Evolutionary conservation across 1,140 invertebrate species (phyloP), one percentile per base, ranked within the genome.

Genomic region (Hermetia illucens): DNA sequence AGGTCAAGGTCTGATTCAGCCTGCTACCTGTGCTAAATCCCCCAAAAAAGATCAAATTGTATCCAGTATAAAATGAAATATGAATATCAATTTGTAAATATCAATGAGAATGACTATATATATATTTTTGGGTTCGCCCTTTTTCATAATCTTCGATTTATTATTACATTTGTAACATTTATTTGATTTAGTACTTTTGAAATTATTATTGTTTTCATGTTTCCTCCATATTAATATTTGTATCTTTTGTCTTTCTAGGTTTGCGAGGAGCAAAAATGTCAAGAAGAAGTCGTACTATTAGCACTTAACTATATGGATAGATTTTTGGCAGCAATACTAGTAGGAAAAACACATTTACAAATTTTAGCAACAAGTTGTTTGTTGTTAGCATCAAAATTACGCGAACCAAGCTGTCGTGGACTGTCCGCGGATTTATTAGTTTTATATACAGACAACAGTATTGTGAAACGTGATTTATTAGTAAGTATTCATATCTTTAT

Each of bases 261-360:
- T 41, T 93, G 87, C 63, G 86, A 90, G 56, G 87, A 91, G 52
- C 80, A 89, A 51, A 77, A 77, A 43, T 87, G 85, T 49, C 84
- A 91, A 62, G 86, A 91, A 49, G 86, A 90, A 55, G 87, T 95
- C 15, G 93, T 93, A 57, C 73, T 82, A 4, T 64, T 94, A 49
- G 82, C 90, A 17, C 79, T 92, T 58, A 91, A 89, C 55, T 92
- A 89, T 63, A 63, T 96, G 68, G 89, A 96, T 66, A 73, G 91
- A 53, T 92, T 93, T 69, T 66, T 96, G 45, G 81, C 76, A 47
- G 73, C 76, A 29, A 79, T 79, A 53, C 74, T 77, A 13, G 77
- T 86, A 47, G 71, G 73, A 43, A 86, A 86, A 62, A 77, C 70
- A 37, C 82, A 89, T 52, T 70, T 96, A 21, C 91, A 96, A 68